Evolutionary conservation across 2,113 vertebrate genomes (phyloP).

Genomic region (Cepphus grylle): DNA sequence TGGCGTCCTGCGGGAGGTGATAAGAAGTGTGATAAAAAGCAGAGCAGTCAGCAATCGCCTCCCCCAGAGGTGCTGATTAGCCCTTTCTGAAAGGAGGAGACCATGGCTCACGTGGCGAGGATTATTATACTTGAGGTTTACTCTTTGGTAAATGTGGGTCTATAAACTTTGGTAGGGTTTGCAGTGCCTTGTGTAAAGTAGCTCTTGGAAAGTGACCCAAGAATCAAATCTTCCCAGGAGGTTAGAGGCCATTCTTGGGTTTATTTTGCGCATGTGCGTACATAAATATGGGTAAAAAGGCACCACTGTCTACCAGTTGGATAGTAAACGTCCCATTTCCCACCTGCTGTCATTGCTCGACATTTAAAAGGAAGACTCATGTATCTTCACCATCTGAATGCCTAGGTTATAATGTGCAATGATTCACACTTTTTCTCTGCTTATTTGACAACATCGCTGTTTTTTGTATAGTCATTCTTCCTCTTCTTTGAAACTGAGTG

Average conservation of each 20-base stretch:
- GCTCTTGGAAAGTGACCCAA: background rate
- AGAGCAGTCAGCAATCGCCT: background rate
- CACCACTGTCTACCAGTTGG: background rate
- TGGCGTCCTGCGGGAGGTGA: background rate
- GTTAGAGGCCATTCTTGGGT: background rate
- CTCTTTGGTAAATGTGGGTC: background rate
- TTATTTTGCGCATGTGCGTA: background rate
- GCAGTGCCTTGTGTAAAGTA: background rate
- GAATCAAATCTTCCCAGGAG: background rate
- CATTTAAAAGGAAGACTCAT: background rate
- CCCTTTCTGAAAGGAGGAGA: background rate
- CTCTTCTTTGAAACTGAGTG: background rate
- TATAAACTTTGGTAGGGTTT: background rate
- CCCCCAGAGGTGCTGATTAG: background rate
- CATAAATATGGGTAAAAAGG: background rate
- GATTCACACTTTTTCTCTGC: background rate
- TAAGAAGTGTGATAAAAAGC: background rate
- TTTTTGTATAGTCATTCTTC: background rate
- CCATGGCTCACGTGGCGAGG: background rate
- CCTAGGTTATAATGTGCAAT: rapidly evolving
- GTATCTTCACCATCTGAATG: background rate
- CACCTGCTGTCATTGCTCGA: background rate
- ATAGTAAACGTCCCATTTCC: background rate
- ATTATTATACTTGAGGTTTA: background rate
- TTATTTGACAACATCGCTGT: background rate